Conservation (phyloP, 2,888 invertebrate species). For the Serripes groenlandicus region DNA sequence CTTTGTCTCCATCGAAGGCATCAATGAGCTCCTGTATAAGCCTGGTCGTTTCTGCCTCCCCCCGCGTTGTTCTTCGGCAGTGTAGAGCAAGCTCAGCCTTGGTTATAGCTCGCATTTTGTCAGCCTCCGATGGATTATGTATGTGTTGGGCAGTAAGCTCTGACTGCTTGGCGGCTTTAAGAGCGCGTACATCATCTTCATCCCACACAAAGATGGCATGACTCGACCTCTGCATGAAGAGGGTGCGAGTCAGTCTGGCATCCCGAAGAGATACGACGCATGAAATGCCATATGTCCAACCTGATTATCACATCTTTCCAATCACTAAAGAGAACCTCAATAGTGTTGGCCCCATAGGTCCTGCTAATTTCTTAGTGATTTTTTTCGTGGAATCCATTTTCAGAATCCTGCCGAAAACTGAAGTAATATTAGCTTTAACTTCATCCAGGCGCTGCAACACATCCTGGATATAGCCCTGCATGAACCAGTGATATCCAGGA, state of each 20-base stretch:
- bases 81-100: slow-evolving; percentile 58
- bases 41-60: slow-evolving; percentile 40
- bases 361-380: too few species aligned
- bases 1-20: slow-evolving; percentile 47
- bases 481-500: too few species aligned
- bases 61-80: slow-evolving; percentile 60
- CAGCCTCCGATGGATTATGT: slow-evolving; percentile 37
- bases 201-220: slow-evolving; percentile 66
- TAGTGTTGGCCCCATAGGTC: too few species aligned
- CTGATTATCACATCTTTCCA: too few species aligned
- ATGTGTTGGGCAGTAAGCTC: slow-evolving; percentile 52
- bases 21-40: slow-evolving; percentile 55
- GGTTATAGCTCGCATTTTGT: slow-evolving; percentile 42
- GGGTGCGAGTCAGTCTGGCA: slow-evolving; percentile 60
- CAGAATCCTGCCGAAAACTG: too few species aligned
- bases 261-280: slow-evolving; percentile 49
- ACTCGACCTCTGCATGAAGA: slow-evolving; percentile 61
- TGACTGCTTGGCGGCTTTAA: slow-evolving; percentile 64
- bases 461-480: too few species aligned
- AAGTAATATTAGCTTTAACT: too few species aligned
- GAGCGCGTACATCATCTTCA: slow-evolving; percentile 53
- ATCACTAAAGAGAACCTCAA: too few species aligned
- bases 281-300: slow-evolving; percentile 69
- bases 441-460: too few species aligned
- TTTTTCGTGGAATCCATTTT: too few species aligned